phyloP scores from a whole-genome alignment of 2,797 vertebrate genomes.

The Hapalemur alaotrensis region DNA sequence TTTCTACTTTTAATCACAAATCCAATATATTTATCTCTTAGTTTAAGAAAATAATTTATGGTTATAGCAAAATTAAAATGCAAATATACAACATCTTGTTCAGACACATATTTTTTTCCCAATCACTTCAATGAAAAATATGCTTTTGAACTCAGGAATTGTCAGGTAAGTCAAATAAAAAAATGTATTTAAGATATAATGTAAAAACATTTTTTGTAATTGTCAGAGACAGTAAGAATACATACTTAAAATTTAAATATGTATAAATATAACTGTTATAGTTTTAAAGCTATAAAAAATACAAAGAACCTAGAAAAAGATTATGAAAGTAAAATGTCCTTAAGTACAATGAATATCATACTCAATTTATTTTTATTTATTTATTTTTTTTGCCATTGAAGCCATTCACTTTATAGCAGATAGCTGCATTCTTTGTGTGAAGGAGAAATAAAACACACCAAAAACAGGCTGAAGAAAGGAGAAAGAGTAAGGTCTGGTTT shows the following conservation, averaged over 20 bases:
- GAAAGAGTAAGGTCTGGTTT: background rate
- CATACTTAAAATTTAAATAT: background rate
- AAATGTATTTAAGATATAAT: background rate
- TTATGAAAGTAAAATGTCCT: background rate
- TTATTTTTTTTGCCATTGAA: background rate
- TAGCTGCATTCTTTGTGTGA: background rate
- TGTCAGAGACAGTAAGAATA: background rate
- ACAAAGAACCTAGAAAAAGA: background rate
- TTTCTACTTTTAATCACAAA: background rate
- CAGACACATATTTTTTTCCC: background rate
- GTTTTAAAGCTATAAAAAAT: slow-evolving; percentile 14
- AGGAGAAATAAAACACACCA: background rate
- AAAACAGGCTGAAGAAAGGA: background rate
- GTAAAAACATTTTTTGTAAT: slow-evolving; percentile 8
- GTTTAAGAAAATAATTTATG: background rate
- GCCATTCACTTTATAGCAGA: background rate
- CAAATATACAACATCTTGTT: background rate
- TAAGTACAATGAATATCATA: background rate
- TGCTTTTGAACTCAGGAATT: background rate
- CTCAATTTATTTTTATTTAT: background rate
- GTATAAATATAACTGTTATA: background rate
- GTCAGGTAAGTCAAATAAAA: background rate
- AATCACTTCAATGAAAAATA: background rate
- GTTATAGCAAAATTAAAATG: background rate
- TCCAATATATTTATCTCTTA: background rate